Conservation (phyloP, 2,888 invertebrate species). For the Arctia plantaginis region DNA sequence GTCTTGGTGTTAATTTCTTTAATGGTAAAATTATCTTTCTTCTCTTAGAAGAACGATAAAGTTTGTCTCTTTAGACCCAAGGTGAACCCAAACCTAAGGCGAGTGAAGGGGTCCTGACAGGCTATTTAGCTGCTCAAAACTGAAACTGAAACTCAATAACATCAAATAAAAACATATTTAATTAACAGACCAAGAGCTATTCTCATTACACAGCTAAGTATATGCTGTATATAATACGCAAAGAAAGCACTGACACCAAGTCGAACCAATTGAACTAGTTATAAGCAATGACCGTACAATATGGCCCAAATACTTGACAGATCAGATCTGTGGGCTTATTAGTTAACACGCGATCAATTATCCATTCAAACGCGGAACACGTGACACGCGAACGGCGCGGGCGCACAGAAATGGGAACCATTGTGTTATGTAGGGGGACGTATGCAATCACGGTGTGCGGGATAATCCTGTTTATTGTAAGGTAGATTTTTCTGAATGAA, state of each 20-base stretch:
- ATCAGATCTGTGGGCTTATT: constrained; percentile 51
- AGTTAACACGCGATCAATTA: constrained; percentile 64
- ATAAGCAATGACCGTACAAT: constrained; percentile 46
- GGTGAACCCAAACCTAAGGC: too few relatives aligned
- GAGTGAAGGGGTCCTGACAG: not conserved
- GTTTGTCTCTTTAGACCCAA: too few relatives aligned
- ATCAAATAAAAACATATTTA: not conserved
- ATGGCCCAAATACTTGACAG: constrained; percentile 52
- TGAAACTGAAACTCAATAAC: too few relatives aligned
- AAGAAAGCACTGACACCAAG: constrained; percentile 24
- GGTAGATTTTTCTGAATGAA: not conserved
- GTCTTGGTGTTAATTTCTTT: too few relatives aligned
- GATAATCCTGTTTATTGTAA: constrained; percentile 17
- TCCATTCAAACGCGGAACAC: constrained; percentile 59
- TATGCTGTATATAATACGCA: not conserved
- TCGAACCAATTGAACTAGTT: constrained; percentile 42
- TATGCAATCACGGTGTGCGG: constrained; percentile 24
- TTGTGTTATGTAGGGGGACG: constrained; percentile 45
- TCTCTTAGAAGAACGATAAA: too few relatives aligned
- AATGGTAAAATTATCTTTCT: too few relatives aligned
- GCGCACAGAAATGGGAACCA: constrained; percentile 56
- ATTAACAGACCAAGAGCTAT: not conserved
- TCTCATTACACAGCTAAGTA: not conserved
- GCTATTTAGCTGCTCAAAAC: not conserved
- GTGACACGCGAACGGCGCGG: constrained; percentile 50